Percentiles rank a stretch among this genome's conserved stretches.
These are phyloP conservation scores for Zosterops hypoxanthus DNA, from an alignment of 2,113 vertebrate species.

Conservation along the genomic window DNA sequence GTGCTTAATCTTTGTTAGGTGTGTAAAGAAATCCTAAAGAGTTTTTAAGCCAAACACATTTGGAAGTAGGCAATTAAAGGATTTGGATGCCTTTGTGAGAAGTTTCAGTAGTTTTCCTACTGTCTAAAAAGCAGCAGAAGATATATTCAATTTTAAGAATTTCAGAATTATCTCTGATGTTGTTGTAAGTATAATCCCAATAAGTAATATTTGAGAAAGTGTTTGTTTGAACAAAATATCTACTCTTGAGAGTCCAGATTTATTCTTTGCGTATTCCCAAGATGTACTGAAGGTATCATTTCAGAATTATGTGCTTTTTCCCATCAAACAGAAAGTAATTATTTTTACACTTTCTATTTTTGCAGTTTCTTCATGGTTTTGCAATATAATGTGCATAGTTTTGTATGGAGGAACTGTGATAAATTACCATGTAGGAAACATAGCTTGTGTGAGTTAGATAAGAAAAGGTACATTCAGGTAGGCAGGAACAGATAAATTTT, in stretches of 20 bases:
- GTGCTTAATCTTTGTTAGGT: conserved; percentile 11
- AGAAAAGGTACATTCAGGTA: not conserved
- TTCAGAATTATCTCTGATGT: not conserved
- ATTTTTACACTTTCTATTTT: not conserved
- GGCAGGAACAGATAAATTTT: not conserved
- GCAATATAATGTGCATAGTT: not conserved
- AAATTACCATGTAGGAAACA: not conserved
- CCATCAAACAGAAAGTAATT: not conserved
- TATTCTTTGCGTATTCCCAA: not conserved
- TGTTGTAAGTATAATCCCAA: not conserved
- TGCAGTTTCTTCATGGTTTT: not conserved
- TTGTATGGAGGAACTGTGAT: not conserved
- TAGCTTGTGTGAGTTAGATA: not conserved
- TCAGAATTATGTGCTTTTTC: not conserved
- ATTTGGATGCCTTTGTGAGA: conserved; percentile 1
- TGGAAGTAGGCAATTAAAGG: conserved; percentile 12
- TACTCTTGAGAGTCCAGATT: not conserved
- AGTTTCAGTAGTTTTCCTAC: not conserved
- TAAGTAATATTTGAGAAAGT: not conserved
- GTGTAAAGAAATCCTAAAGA: not conserved
- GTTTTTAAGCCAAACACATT: conserved; percentile 7
- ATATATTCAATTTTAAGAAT: not conserved
- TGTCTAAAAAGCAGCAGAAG: not conserved
- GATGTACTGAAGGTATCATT: not conserved
- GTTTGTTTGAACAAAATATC: not conserved